A percentile compares a stretch with the other conserved stretches of the same genome.
phyloP scores from a whole-genome alignment of 2,888 invertebrate genomes.

The Lasius platythorax region DNA sequence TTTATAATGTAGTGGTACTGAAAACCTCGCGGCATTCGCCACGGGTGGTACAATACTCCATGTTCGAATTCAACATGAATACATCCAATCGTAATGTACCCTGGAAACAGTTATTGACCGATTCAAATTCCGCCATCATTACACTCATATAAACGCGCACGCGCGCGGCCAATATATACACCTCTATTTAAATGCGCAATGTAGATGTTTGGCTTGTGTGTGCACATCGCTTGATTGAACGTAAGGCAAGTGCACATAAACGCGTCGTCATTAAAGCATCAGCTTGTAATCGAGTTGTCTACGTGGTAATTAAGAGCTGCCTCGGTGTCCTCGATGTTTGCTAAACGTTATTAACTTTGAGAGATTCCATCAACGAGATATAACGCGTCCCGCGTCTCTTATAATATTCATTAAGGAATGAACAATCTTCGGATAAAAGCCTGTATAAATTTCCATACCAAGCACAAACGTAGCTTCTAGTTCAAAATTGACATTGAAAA shows the following conservation, averaged over 20 bases:
- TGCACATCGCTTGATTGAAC: conserved; percentile 62
- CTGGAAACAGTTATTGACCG: conserved; percentile 42
- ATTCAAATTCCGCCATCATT: conserved; percentile 21
- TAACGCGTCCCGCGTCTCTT: conserved; percentile 53
- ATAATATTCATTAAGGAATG: conserved; percentile 64
- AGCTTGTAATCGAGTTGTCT: conserved; percentile 73
- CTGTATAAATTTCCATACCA: conserved; percentile 3
- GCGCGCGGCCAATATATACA: background rate
- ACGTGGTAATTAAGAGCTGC: conserved; percentile 70
- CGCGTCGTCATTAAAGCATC: conserved; percentile 69
- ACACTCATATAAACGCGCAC: background rate
- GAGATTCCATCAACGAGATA: conserved; percentile 59
- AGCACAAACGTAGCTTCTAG: background rate
- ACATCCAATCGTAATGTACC: conserved; percentile 1
- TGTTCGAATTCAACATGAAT: conserved; percentile 45
- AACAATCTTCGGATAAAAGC: background rate
- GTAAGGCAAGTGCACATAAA: conserved; percentile 62
- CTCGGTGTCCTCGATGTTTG: conserved; percentile 65
- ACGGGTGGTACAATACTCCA: conserved; percentile 63
- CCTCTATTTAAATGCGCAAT: conserved; percentile 25
- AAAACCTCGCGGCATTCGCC: conserved; percentile 65
- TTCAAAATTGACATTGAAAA: background rate
- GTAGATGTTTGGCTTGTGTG: background rate
- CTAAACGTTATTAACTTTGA: conserved; percentile 71
- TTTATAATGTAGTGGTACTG: conserved; percentile 65